A percentile compares a stretch with the other conserved stretches of the same genome.
Conservation (phyloP, 2,888 invertebrate species). For the Tachina lurida region DNA sequence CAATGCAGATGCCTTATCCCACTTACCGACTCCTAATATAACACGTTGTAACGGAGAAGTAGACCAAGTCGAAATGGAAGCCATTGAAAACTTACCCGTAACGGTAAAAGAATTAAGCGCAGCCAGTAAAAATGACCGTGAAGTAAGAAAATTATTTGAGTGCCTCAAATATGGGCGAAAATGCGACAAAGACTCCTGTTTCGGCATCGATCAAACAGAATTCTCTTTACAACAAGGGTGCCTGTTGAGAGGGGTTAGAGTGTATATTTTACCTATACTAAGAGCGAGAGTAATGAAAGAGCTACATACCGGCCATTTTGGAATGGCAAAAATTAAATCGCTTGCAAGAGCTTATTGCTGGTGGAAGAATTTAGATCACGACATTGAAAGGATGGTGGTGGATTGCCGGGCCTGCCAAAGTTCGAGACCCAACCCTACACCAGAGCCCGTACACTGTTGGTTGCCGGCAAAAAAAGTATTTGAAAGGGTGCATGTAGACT, state of each 20-base stretch:
- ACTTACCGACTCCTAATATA: background rate
- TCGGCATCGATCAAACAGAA: background rate
- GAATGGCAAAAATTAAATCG: background rate
- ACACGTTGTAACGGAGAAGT: background rate
- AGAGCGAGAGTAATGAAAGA: background rate
- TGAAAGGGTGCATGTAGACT: background rate
- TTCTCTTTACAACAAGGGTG: background rate
- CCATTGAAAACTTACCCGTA: background rate
- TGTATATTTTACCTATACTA: background rate
- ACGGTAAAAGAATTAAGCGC: background rate
- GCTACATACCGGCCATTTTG: background rate
- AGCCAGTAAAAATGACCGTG: background rate
- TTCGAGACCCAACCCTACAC: background rate
- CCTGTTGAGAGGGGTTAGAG: background rate
- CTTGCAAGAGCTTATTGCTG: background rate
- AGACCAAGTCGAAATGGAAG: background rate
- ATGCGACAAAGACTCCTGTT: background rate
- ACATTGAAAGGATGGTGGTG: background rate
- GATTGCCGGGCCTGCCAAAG: background rate
- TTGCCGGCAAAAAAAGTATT: background rate
- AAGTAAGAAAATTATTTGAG: background rate
- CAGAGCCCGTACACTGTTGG: background rate
- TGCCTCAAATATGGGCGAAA: background rate
- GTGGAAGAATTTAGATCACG: too few relatives aligned
- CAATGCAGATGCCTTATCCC: background rate